Base-by-base conservation (phyloP, 2,888 invertebrate species). In the Neocrepidodera transversa region DNA sequence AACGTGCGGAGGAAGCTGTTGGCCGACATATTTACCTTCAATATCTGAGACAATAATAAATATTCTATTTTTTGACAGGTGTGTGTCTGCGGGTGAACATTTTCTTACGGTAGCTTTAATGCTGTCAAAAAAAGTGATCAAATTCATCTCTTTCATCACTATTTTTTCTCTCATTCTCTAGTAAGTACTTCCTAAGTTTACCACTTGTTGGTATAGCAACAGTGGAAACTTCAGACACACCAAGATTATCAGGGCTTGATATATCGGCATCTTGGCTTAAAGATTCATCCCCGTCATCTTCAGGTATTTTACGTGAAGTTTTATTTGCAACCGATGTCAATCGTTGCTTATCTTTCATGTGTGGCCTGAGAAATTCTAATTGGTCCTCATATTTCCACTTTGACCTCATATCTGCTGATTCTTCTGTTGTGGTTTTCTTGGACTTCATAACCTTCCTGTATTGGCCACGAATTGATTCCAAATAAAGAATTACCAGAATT, bases 301-400 rank as follows among this genome's bases (percentile, higher is more conserved):
- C n/a, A n/a, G 40, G 38, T 11, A 18, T 8, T 26, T 23, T 40
- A 26, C 26, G 23, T 38, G 14, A 51, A n/a, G 30, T 48, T 48
- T 50, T 36, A 23, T 50, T 50, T 35, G 36, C 36, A 50, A 50
- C 20, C 32, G 36, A 50, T 16, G 50, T 50, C 36, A 50, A 36
- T n/a, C n/a, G n/a, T n/a, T n/a, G n/a, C n/a, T n/a, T n/a, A n/a
- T n/a, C n/a, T n/a, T n/a, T n/a, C n/a, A 51, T 38, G 40, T 51
- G 42, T 18, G 43, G 43, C 42, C 40, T 42, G 28, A 52, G 42
- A 42, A 52, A 52, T 30, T 42, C 52, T 28, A 43, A 52, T 28
- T 16, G 52, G 28, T 52, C 52, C 42, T 52, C 52, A 42, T 52
- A 52, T 52, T 42, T 52, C 17, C 42, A 52, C 30, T 53, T 45